phyloP scores from a whole-genome alignment of 2,113 vertebrate species.

The Potamarius usumacintae region DNA sequence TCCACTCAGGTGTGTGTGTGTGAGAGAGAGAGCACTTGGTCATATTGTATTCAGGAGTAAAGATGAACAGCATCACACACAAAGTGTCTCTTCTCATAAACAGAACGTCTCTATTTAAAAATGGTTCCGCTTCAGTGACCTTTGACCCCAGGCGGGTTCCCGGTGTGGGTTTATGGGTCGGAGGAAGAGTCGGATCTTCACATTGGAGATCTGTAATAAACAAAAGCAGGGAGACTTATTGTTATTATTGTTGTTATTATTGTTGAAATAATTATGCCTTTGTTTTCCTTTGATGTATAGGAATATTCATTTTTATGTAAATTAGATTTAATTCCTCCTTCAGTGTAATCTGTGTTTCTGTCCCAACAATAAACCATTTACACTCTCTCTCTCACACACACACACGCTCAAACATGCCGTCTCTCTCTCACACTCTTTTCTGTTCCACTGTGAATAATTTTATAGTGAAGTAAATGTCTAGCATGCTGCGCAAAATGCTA shows the following conservation, averaged over 20 bases:
- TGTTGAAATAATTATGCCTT: slow-evolving; percentile 35
- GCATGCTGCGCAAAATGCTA: too few relatives aligned
- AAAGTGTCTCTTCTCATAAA: neutral
- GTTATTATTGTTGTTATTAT: neutral
- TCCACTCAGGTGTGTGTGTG: neutral
- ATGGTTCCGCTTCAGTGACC: slow-evolving; percentile 33
- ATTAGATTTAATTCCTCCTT: slow-evolving; percentile 57
- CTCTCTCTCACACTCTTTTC: neutral
- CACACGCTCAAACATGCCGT: slow-evolving; percentile 9
- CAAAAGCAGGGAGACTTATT: slow-evolving; percentile 9
- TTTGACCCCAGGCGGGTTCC: slow-evolving; percentile 22
- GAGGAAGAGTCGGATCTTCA: slow-evolving; percentile 64
- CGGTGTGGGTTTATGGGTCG: slow-evolving; percentile 40
- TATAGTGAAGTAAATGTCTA: too few relatives aligned
- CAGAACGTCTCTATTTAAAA: neutral
- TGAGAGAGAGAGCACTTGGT: neutral
- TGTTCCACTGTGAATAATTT: neutral
- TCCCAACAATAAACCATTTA: slow-evolving; percentile 70
- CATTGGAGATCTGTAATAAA: slow-evolving; percentile 68
- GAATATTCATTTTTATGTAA: slow-evolving; percentile 56
- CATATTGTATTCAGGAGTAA: neutral
- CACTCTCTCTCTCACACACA: slow-evolving; percentile 1
- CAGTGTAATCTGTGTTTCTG: slow-evolving; percentile 68
- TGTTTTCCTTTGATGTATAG: slow-evolving; percentile 61
- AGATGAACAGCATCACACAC: neutral